Conservation (phyloP, 2,113 vertebrate genomes). For the Peromyscus leucopus region DNA sequence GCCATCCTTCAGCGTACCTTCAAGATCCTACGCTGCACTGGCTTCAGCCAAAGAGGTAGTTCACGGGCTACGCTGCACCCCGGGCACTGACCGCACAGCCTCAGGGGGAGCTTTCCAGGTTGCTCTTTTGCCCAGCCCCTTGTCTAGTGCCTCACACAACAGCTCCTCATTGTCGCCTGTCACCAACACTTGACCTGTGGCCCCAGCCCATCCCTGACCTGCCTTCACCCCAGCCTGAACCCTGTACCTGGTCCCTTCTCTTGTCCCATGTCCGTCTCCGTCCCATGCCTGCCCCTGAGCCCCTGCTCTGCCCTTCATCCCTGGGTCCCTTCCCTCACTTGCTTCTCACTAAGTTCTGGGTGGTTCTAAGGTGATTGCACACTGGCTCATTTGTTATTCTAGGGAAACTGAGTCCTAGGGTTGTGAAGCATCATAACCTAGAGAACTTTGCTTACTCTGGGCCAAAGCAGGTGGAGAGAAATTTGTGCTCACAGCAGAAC, state of each 20-base stretch:
- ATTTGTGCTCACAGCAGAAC: background rate
- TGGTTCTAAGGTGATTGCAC: background rate
- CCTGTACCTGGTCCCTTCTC: too few relatives aligned
- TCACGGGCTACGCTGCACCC: background rate
- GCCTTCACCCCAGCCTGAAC: background rate
- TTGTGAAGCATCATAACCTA: background rate
- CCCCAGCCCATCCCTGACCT: background rate
- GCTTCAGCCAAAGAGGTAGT: background rate
- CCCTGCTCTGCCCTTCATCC: background rate
- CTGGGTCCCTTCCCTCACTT: background rate
- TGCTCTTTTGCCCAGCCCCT: accelerated
- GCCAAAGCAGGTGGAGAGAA: too few relatives aligned
- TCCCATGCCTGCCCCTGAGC: background rate
- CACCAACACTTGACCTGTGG: background rate
- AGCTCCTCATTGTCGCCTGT: background rate
- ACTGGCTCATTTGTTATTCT: background rate
- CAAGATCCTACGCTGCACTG: background rate
- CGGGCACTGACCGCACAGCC: background rate
- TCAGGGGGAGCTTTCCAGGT: background rate
- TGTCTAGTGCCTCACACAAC: too few relatives aligned
- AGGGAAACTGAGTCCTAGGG: background rate
- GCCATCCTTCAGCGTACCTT: accelerated
- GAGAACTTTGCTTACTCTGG: background rate
- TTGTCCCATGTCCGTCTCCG: background rate
- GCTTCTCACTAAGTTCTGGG: background rate